These are phyloP conservation scores for Sebastes iracundus DNA, from an alignment of 2,797 vertebrate genomes.

Conservation along the genomic window DNA sequence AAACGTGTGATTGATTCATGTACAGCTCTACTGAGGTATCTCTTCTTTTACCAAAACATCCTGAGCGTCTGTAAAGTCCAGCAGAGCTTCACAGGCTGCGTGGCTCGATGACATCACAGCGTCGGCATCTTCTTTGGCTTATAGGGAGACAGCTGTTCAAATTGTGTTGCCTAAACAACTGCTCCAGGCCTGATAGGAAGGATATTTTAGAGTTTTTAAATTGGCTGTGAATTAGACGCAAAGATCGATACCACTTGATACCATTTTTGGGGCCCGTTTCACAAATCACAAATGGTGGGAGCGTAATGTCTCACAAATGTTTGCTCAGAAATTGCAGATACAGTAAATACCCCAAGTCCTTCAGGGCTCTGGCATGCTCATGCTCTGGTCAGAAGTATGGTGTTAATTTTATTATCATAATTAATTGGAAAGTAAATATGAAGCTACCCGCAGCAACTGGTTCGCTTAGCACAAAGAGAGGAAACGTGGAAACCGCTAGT, in stretches of 20 bases:
- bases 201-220: not conserved
- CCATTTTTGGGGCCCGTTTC: not conserved
- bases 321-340: not conserved
- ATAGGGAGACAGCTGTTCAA: slow-evolving; percentile 9
- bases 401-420: not conserved
- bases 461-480: not conserved
- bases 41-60: slow-evolving; percentile 12
- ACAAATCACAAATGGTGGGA: not conserved
- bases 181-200: not conserved
- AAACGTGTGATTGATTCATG: slow-evolving; percentile 2
- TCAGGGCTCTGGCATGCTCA: not conserved
- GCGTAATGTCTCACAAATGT: not conserved
- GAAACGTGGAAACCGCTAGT: not conserved
- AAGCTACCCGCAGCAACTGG: not conserved
- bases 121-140: slow-evolving; percentile 10
- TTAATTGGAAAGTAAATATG: not conserved
- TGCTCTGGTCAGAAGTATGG: not conserved
- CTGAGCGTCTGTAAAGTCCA: slow-evolving; percentile 6
- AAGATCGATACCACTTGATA: not conserved
- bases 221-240: not conserved
- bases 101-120: not conserved
- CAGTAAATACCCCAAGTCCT: not conserved
- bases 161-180: slow-evolving; percentile 10
- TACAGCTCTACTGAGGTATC: not conserved
- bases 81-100: not conserved